A percentile compares a stretch with the other conserved stretches of the same genome.
These are phyloP conservation scores for Leucophenga montana DNA, from an alignment of 2,888 invertebrate genomes.

Conservation along the genomic window DNA sequence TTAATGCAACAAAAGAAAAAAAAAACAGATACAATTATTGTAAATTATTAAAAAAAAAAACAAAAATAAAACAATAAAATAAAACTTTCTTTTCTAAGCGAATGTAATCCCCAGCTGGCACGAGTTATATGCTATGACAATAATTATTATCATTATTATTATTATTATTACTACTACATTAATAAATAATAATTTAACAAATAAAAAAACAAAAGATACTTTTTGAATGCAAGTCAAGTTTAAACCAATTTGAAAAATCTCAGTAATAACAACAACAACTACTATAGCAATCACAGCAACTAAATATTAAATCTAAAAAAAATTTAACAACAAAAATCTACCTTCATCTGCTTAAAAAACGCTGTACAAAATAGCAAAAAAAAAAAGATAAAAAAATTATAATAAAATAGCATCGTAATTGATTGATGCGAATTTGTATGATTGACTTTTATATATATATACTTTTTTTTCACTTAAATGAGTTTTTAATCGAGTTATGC, in stretches of 20 bases:
- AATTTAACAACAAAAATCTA: neutral
- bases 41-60: constrained; percentile 39
- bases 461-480: constrained; percentile 9
- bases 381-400: constrained; percentile 1
- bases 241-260: neutral
- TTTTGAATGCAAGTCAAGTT: neutral
- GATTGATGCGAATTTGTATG: constrained; percentile 1
- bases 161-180: constrained; percentile 5
- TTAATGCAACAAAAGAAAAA: neutral
- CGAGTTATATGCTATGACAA: constrained; percentile 71
- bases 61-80: neutral
- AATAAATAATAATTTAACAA: constrained; percentile 3
- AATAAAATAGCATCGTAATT: constrained; percentile 2
- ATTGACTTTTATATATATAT: constrained; percentile 4
- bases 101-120: constrained; percentile 73
- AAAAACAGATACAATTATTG: constrained; percentile 1
- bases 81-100: constrained; percentile 19
- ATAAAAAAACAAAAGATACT: neutral
- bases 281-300: neutral
- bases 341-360: neutral
- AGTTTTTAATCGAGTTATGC: constrained; percentile 8
- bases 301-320: neutral
- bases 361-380: constrained; percentile 17
- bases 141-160: constrained; percentile 1
- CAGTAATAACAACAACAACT: neutral